Evolutionary conservation across 2,113 vertebrate genomes (phyloP).

Genomic region (Hypanus sabinus): DNA sequence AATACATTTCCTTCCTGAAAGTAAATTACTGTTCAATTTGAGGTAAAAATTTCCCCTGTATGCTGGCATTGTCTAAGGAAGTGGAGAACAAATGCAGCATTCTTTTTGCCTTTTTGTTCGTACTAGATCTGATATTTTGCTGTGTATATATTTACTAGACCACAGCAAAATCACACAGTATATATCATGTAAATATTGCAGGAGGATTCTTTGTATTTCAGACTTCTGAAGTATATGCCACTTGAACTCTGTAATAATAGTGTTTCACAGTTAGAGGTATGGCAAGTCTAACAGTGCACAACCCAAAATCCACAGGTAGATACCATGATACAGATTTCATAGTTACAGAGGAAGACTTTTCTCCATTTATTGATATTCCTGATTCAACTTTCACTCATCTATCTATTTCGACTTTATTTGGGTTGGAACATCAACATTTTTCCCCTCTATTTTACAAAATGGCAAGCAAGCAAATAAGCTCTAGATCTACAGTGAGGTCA

Average conservation of each 20-base stretch:
- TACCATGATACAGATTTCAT: background rate
- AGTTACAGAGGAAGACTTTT: background rate
- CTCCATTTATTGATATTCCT: background rate
- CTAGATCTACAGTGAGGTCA: no score
- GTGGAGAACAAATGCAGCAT: background rate
- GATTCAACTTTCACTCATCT: background rate
- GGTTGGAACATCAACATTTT: background rate
- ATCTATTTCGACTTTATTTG: background rate
- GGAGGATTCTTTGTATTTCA: background rate
- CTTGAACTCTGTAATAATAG: background rate
- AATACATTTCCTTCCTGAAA: background rate
- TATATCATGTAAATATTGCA: background rate
- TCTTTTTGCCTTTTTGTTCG: background rate
- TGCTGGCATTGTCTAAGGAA: no score
- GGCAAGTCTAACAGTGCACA: background rate
- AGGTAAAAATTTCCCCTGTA: background rate
- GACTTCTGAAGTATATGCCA: background rate
- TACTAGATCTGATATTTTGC: background rate
- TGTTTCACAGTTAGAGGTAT: background rate
- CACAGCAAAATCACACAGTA: background rate
- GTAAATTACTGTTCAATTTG: background rate
- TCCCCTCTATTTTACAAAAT: background rate
- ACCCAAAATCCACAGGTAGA: background rate
- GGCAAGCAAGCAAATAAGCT: background rate
- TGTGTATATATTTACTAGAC: background rate